Evolutionary conservation across 2,113 vertebrate genomes (phyloP), one percentile per base, ranked within the genome.

Genomic region (Neoarius graeffei): DNA sequence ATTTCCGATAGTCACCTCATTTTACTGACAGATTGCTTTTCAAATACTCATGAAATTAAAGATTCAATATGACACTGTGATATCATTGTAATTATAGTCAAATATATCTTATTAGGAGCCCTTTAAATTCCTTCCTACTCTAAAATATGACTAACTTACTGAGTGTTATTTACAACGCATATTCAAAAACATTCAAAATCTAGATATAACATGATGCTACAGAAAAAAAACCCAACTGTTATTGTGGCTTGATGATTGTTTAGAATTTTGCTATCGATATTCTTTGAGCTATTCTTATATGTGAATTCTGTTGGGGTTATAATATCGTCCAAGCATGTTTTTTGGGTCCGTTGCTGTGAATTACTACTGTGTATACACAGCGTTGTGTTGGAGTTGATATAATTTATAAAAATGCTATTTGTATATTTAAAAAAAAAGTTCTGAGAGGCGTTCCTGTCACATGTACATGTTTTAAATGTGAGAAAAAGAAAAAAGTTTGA

Each of bases 401-500:
- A 14, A 35, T 79, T 85, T 77, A 84, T 57, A 81, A 59, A 76
- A 81, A 30, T 84, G 64, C 42, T 56, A 69, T n/a, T 64, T 42
- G 7, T 50, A 5, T 15, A 59, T 81, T 79, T 17, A n/a, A 48
- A 76, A 84, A 59, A 69, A 42, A 59, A 64, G 8, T 60, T 54
- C 42, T 67, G 19, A 60, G 59, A 67, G 74, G 19, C 7, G 15
- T 30, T 86, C 42, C 56, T 77, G 74, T 86, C 42, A 17, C 74
- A 77, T 60, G 62, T 62, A n/a, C 59, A 66, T 64, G 59, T 54
- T 79, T 27, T 52, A 64, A 79, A 79, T 64, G 42, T 79, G 50
- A 64, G 42, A 56, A 52, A 67, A 82, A 86, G 79, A 85, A 67
- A 76, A 84, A 57, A 9, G 30, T 59, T 81, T 81, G 50, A 79